Evolutionary conservation across 2,888 invertebrate genomes (phyloP), one percentile per base, ranked within the genome.

Genomic region (Acrocyrtus sp.): DNA sequence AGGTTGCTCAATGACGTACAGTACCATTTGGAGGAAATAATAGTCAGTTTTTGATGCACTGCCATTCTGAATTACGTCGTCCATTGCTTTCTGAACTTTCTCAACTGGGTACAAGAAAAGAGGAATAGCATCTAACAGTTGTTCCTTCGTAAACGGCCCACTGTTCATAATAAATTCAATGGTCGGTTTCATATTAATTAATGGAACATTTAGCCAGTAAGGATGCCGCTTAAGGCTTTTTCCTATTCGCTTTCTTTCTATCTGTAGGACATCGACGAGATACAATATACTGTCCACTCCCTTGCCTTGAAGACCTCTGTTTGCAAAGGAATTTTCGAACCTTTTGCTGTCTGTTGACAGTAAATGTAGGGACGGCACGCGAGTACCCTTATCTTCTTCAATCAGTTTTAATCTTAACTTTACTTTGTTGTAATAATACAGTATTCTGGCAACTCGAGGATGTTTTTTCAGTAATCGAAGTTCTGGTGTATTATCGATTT

Each of bases 1-100:
- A 80, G 89, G 88, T 79, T 87, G 88, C 83, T 93, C 93, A 22
- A 93, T 88, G 66, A 89, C 86, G 82, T 93, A 93, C 50, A 92
- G 82, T 60, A 89, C 87, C 29, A 92, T 84, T 56, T 90, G 89
- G 19, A 93, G 83, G 54, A 78, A 77, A 39, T 69, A 75, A 19
- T 60, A 10, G 26, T 74, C 75, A 0, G 48, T 39, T 1, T 62
- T n/a, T 2, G 43, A 19, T 3, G 75, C 65, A 50, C 63, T 62
- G 26, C 62, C 75, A 3, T 24, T 34, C 10, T 47, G 43, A 6
- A 76, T 17, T 0, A 77, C 76, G 45, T 24, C 39, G 10, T 70
- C 53, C 3, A 76, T 29, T 47, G 67, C 74, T 10, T 57, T 21
- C 15, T 60, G 62, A n/a, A 81, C 68, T 57, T 72, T 77, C 88